Percentiles rank a stretch among this genome's conserved stretches.
phyloP scores from a whole-genome alignment of 37 sponge, comb jelly and placozoan species.

The Crambe crambe region DNA sequence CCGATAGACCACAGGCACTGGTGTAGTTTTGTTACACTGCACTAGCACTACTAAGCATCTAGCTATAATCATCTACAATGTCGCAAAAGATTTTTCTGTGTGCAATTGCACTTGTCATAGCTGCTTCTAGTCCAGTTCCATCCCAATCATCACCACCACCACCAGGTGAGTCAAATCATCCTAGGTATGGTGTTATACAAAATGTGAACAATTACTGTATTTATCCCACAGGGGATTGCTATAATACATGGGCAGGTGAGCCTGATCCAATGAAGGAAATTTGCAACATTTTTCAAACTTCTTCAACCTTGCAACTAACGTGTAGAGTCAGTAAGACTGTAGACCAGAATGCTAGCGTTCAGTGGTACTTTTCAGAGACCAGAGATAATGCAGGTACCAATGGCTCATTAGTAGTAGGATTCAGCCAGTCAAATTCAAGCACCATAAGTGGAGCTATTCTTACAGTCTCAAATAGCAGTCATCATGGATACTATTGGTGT shows the following conservation, averaged over 20 bases:
- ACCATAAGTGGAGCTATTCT: neutral
- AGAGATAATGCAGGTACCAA: neutral
- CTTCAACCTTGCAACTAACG: neutral
- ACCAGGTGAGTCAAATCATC: too few relatives aligned
- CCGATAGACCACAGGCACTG: too few relatives aligned
- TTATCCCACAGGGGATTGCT: neutral
- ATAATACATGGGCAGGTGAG: neutral
- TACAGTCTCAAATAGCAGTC: neutral
- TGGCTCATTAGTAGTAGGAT: neutral
- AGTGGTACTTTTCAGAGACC: neutral
- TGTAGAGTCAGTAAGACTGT: neutral
- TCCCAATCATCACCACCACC: too few relatives aligned
- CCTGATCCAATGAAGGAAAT: neutral
- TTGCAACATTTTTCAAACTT: neutral
- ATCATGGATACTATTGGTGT: neutral
- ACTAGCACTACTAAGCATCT: too few relatives aligned
- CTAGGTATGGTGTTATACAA: too few relatives aligned
- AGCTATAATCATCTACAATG: too few relatives aligned
- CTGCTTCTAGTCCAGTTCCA: too few relatives aligned
- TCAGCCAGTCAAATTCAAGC: neutral
- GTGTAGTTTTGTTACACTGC: too few relatives aligned
- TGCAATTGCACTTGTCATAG: too few relatives aligned
- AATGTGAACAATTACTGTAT: too few relatives aligned
- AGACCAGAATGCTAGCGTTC: neutral
- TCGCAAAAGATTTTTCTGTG: too few relatives aligned